Evolutionary conservation across 2,888 invertebrate genomes (phyloP), one percentile per base, ranked within the genome.

Genomic region (Leucophenga maculata): DNA sequence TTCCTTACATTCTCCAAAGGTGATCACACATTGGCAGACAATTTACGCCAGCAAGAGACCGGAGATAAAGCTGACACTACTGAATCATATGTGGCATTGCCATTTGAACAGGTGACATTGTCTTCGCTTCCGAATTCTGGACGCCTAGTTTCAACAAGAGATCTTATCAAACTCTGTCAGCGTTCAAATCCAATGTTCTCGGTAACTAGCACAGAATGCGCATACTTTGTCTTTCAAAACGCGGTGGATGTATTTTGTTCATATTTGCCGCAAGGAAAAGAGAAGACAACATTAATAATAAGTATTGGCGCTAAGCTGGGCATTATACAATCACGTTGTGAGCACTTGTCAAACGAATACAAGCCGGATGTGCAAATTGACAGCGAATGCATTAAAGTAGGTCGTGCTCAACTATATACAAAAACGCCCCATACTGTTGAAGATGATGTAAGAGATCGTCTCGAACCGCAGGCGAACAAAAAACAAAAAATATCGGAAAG

Each of bases 221-320:
- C 89, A 1, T 88, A 88, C 75, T 88, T 87, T 73, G 88, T 89
- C 3, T 92, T 96, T 57, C 94, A 96, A 89, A 96, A 98, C 88
- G 96, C 97, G 0, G 91, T 97, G 22, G 97, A 98, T 85, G 93
- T 97, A 72, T 98, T 98, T 87, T 95, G 95, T 72, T 94, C 94
- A 67, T 94, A 95, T 26, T 90, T 94, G 32, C 88, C 93, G 0
- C 91, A 91, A n/a, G 88, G 90, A 76, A 92, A 90, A 69, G 90
- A 92, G 65, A 92, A 94, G 85, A 85, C 94, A 66, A 90, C 91
- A 79, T 86, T 95, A 26, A 93, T 95, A 0, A 92, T 91, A 76
- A 92, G 92, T 76, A 93, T 98, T 65, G 95, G 95, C 11, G 92
- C 93, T 0, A 93, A 93, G 79, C 90, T 98, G 60, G 97, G 97